phyloP scores from a whole-genome alignment of 30 jellyfish, hydroid and myxozoan species.

The Aurelia sp. region DNA sequence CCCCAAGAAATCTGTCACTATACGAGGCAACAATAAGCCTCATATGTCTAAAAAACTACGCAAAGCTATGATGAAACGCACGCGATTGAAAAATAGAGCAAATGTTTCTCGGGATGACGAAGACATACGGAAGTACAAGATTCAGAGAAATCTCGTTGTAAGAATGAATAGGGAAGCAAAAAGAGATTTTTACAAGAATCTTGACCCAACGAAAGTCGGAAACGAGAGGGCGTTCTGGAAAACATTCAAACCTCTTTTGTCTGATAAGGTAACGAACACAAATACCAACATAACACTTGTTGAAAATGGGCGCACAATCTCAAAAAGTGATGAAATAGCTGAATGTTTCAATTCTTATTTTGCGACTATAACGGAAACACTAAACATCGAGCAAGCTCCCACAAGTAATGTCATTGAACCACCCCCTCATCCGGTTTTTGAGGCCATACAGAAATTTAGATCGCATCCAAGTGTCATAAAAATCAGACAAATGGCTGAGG shows the following conservation, averaged over 20 bases:
- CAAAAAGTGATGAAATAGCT: too few relatives aligned
- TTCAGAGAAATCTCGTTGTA: not conserved
- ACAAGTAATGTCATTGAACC: too few relatives aligned
- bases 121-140: not conserved
- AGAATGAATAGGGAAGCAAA: not conserved
- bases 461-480: too few relatives aligned
- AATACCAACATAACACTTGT: too few relatives aligned
- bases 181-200: not conserved
- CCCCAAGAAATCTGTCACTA: constrained; percentile 4
- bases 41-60: constrained; percentile 18
- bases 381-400: too few relatives aligned
- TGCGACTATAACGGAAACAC: too few relatives aligned
- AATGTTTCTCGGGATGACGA: constrained; percentile 1
- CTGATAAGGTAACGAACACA: not conserved
- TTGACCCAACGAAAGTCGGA: not conserved
- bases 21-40: constrained; percentile 33
- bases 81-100: constrained; percentile 14
- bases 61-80: constrained; percentile 1
- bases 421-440: too few relatives aligned
- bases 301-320: too few relatives aligned
- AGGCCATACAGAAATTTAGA: too few relatives aligned
- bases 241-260: constrained; percentile 10
- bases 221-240: constrained; percentile 5
- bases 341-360: too few relatives aligned
- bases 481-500: too few relatives aligned